phyloP scores from a whole-genome alignment of 2,113 vertebrate genomes.

The Danionella cerebrum region DNA sequence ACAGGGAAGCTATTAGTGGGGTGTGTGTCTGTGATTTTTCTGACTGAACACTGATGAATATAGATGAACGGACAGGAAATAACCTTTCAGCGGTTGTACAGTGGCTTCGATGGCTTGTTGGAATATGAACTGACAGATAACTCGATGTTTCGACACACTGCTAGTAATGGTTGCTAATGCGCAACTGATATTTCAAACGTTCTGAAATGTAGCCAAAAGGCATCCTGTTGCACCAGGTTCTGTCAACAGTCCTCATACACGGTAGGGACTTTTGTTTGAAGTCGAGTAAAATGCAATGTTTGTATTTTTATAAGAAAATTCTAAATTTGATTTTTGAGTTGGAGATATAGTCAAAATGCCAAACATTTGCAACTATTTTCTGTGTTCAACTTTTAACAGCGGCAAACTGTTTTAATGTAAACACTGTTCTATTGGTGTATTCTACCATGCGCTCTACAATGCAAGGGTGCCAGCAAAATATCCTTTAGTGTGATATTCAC shows the following conservation, averaged over 20 bases:
- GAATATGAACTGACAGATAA: not conserved
- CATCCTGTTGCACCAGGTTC: not conserved
- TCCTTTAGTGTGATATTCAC: not conserved
- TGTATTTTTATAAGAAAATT: too few species aligned
- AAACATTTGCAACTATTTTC: too few species aligned
- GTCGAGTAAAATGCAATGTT: too few species aligned
- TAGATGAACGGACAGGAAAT: not conserved
- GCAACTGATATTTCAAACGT: not conserved
- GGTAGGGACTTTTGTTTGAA: too few species aligned
- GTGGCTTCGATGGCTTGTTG: not conserved
- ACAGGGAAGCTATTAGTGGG: not conserved
- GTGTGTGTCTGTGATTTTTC: not conserved
- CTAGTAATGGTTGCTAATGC: not conserved
- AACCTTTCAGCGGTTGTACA: not conserved
- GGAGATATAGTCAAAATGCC: too few species aligned
- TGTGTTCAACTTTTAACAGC: too few species aligned
- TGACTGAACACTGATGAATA: too few species aligned
- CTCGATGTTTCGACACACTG: not conserved
- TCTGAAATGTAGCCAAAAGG: not conserved
- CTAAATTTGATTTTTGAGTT: too few species aligned
- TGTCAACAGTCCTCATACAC: slow-evolving; percentile 8
- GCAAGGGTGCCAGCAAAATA: not conserved
- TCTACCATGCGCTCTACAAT: not conserved
- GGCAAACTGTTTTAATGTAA: not conserved
- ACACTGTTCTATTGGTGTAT: not conserved